Evolutionary conservation across 2,888 invertebrate species (phyloP).

Genomic region (Listrodromus nycthemerus): DNA sequence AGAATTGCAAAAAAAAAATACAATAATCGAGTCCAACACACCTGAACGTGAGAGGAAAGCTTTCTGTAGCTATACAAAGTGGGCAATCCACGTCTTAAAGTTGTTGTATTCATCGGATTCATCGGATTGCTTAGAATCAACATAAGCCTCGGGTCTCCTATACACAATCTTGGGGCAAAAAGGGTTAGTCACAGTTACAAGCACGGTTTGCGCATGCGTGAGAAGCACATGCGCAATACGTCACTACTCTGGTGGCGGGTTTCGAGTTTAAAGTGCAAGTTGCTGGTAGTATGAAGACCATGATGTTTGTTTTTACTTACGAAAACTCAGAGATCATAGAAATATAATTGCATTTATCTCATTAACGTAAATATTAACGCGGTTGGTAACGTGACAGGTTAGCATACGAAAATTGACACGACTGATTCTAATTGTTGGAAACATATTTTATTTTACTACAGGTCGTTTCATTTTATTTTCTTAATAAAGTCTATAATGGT

Average conservation of each 20-base stretch:
- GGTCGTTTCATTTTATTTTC: not conserved
- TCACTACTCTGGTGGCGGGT: not conserved
- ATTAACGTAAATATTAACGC: not conserved
- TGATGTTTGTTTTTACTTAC: not conserved
- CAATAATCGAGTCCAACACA: not conserved
- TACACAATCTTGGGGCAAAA: not conserved
- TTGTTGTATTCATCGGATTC: slow-evolving; percentile 20
- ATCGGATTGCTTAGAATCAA: not conserved
- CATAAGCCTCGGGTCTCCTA: not conserved
- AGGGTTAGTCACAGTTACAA: not conserved
- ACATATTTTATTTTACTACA: not conserved
- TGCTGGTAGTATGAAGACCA: not conserved
- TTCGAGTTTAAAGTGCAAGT: not conserved
- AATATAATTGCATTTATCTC: not conserved
- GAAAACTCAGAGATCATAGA: not conserved
- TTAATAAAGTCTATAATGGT: slow-evolving; percentile 1
- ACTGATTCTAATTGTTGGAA: not conserved
- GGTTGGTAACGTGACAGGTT: not conserved
- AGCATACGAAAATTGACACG: not conserved
- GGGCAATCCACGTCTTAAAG: slow-evolving; percentile 3
- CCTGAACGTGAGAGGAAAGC: slow-evolving; percentile 37
- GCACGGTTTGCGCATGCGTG: not conserved
- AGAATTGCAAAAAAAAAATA: not conserved
- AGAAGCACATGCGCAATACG: not conserved
- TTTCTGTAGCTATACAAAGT: slow-evolving; percentile 40